Evolutionary conservation across 2,888 invertebrate genomes (phyloP), one percentile per base, ranked within the genome.

Genomic region (Fragum sueziense): DNA sequence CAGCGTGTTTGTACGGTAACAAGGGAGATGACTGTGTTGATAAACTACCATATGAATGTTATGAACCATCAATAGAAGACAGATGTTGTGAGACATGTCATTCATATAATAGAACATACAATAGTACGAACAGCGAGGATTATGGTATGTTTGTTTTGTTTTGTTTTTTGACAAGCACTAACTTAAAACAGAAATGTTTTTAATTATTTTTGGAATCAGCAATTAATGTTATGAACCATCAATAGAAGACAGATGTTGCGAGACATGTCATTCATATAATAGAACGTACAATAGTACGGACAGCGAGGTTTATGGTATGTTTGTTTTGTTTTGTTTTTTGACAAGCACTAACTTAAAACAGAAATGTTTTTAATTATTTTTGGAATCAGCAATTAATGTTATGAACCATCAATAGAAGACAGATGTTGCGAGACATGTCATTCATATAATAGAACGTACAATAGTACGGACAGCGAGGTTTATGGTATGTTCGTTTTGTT

Each of bases 251-350:
- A 29, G 69, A n/a, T 77, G 77, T 52, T 77, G 77, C 47, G 72
- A 77, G 54, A 72, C 77, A 14, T 77, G 77, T 62, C 22, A 54
- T 29, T 77, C 72, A 17, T 61, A 69, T 20, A 27, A 52, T n/a
- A 2, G 2, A 11, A n/a, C n/a, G n/a, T n/a, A n/a, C n/a, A n/a
- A n/a, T n/a, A 52, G 20, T 6, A 52, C 11, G 20, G 52, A 52
- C 52, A 52, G n/a, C n/a, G 11, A 52, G 7, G 52, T 9, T 6
- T 52, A n/a, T 22, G 52, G 52, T 52, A 52, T 6, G 61, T 27
- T 2, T 37, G 37, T 37, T 9, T 37, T 37, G 37, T 37, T 9
- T 37, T 9, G 37, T n/a, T n/a, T n/a, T n/a, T n/a, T n/a, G n/a
- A n/a, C n/a, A n/a, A n/a, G n/a, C n/a, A n/a, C n/a, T n/a, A n/a